Base-by-base conservation (phyloP, 2,888 invertebrate species). In the Nezara viridula region DNA sequence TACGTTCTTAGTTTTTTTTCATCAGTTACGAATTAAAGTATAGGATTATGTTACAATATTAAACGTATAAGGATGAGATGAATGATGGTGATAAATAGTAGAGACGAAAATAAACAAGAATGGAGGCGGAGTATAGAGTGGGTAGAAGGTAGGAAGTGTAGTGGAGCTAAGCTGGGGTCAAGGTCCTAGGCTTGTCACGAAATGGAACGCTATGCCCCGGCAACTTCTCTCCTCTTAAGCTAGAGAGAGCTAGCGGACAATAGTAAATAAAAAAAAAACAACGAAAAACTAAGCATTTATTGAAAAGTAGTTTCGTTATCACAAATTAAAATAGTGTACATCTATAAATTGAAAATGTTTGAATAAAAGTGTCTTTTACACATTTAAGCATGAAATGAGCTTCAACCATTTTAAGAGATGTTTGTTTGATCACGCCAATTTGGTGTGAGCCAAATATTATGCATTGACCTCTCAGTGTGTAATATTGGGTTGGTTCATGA, bases 71-170 rank as follows among this genome's bases (percentile, higher is more conserved):
- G 27, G 32, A 37, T 4, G 16, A 37, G 66, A 7, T 73, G n/a
- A 81, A 81, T 40, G 44, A 24, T 40, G 21, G 77, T 2, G 21
- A 37, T 5, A 44, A 7, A 37, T 40, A 77, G 77, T 60, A 60
- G 14, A 81, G 44, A n/a, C 44, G 2, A 81, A 47, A 81, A 81
- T 44, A 81, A 47, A 81, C n/a, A 81, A 81, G 81, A 81, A 37
- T 24, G n/a, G 14, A 40, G 44, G n/a, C 12, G 81, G n/a, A 47
- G 44, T n/a, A 24, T 5, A 14, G 44, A 81, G 81, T 81, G 81
- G 81, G 81, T n/a, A 81, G 81, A 81, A 24, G n/a, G 81, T 81
- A 40, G 81, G 44, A 73, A 73, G 66, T 19, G 32, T 73, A 73
- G 66, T 27, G 60, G 60, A 3, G 66, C n/a, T 27, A 10, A 2